These are phyloP conservation scores for Lateolabrax maculatus DNA, from an alignment of 2,797 vertebrate species.

Conservation along the genomic window DNA sequence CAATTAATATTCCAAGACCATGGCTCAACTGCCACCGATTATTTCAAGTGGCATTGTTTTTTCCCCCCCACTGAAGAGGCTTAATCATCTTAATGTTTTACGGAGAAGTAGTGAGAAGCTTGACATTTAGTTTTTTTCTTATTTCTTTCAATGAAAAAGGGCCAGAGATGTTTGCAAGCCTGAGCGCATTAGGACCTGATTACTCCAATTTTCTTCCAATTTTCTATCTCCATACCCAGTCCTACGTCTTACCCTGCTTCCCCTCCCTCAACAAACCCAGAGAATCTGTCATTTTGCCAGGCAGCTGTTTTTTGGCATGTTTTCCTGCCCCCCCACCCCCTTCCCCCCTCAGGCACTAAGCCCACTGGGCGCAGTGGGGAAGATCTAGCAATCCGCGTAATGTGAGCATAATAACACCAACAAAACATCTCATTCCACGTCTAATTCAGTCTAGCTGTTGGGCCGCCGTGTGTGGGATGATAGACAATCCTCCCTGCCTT, in stretches of 20 bases:
- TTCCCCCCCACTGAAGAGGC: slow-evolving; percentile 64
- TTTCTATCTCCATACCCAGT: slow-evolving; percentile 53
- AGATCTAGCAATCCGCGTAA: slow-evolving; percentile 82
- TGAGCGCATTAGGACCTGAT: slow-evolving; percentile 68
- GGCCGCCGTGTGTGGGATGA: slow-evolving; percentile 66
- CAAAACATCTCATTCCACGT: slow-evolving; percentile 79
- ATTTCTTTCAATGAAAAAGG: slow-evolving; percentile 52
- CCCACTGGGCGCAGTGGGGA: slow-evolving; percentile 75
- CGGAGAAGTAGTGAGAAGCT: slow-evolving; percentile 55
- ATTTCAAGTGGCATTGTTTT: slow-evolving; percentile 76
- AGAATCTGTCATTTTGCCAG: slow-evolving; percentile 71
- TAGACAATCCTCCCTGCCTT: slow-evolving; percentile 70
- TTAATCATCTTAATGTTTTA: slow-evolving; percentile 77
- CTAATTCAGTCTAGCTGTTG: slow-evolving; percentile 74
- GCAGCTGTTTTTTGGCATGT: slow-evolving; percentile 77
- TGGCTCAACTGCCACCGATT: slow-evolving; percentile 69
- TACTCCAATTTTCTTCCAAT: slow-evolving; percentile 68
- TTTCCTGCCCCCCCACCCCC: slow-evolving; percentile 22
- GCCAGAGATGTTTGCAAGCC: slow-evolving; percentile 65
- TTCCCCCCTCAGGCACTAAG: slow-evolving; percentile 55
- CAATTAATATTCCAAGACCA: slow-evolving; percentile 77
- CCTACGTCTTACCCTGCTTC: slow-evolving; percentile 26
- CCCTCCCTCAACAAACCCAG: slow-evolving; percentile 57
- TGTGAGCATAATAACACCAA: slow-evolving; percentile 81
- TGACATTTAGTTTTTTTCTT: slow-evolving; percentile 48